Percentiles rank a stretch among this genome's conserved stretches.
These are phyloP conservation scores for Drosophila trapezifrons DNA, from an alignment of 1,140 invertebrate genomes.

Conservation along the genomic window DNA sequence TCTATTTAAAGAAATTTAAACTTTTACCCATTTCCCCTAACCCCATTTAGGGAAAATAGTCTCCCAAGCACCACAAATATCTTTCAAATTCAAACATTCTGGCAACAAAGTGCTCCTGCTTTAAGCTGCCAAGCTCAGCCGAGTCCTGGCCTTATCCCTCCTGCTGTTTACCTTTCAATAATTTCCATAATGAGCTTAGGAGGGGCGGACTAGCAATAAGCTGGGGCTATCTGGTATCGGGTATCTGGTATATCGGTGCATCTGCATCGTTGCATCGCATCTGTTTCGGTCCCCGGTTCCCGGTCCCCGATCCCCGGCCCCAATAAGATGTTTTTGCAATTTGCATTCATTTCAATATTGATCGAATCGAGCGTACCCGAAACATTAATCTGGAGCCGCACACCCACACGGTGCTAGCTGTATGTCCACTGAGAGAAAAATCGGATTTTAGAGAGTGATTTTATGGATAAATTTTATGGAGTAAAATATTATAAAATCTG, in stretches of 20 bases:
- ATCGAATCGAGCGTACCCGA: conserved; percentile 32
- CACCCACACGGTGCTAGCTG: conserved; percentile 6
- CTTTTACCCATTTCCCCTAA: background rate
- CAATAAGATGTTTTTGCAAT: conserved; percentile 52
- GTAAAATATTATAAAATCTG: too few species aligned
- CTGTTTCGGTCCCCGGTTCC: conserved; percentile 13
- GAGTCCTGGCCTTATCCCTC: background rate
- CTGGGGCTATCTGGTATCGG: conserved; percentile 7
- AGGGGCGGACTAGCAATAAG: background rate
- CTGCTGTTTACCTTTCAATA: conserved; percentile 27
- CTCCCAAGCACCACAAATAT: too few species aligned
- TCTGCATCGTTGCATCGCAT: conserved; percentile 29
- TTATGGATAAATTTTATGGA: too few species aligned
- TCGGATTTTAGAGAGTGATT: too few species aligned
- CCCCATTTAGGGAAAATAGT: conserved; percentile 1
- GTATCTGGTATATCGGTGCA: conserved; percentile 14
- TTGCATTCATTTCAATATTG: conserved; percentile 56
- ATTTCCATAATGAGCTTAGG: conserved; percentile 51
- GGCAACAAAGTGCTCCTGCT: conserved; percentile 17
- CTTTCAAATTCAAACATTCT: background rate
- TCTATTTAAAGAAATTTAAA: too few species aligned
- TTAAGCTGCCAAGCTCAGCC: conserved; percentile 11
- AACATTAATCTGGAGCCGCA: conserved; percentile 38
- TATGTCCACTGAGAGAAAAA: background rate
- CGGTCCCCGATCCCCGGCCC: background rate